Conservation (phyloP, 2,888 invertebrate species). For the Thera obeliscata region DNA sequence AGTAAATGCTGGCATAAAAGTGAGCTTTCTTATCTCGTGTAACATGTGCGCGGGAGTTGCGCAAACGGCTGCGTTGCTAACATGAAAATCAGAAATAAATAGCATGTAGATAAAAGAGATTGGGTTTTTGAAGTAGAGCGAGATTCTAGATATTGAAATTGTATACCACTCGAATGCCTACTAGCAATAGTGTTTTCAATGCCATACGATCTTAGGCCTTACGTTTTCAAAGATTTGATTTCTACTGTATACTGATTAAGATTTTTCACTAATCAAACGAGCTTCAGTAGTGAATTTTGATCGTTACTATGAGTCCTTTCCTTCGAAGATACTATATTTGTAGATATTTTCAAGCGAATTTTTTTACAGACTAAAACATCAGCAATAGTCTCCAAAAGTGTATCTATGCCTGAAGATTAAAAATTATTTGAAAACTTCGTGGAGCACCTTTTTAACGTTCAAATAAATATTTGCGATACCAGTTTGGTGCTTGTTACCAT, state of each 20-base stretch:
- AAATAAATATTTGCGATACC: slow-evolving; percentile 11
- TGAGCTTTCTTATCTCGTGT: slow-evolving; percentile 77
- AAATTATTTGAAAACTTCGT: background rate
- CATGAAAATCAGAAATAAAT: slow-evolving; percentile 44
- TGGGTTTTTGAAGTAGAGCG: slow-evolving; percentile 35
- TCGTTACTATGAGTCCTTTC: too few relatives aligned
- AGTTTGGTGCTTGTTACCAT: slow-evolving; percentile 19
- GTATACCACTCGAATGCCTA: too few relatives aligned
- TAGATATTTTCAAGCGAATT: too few relatives aligned
- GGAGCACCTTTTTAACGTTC: slow-evolving; percentile 7
- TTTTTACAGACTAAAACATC: too few relatives aligned
- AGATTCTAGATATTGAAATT: slow-evolving; percentile 17
- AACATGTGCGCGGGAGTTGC: slow-evolving; percentile 72
- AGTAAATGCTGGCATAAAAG: slow-evolving; percentile 53
- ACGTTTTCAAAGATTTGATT: too few relatives aligned
- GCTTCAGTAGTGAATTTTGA: too few relatives aligned
- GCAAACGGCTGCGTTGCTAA: slow-evolving; percentile 59
- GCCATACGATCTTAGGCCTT: too few relatives aligned
- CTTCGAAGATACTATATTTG: too few relatives aligned
- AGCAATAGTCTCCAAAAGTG: background rate
- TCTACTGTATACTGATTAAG: too few relatives aligned
- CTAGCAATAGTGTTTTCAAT: background rate
- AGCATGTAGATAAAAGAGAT: slow-evolving; percentile 41
- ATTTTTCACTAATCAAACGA: too few relatives aligned
- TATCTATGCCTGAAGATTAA: background rate